phyloP scores from a whole-genome alignment of 2,888 invertebrate genomes.

The Tipula lateralis region DNA sequence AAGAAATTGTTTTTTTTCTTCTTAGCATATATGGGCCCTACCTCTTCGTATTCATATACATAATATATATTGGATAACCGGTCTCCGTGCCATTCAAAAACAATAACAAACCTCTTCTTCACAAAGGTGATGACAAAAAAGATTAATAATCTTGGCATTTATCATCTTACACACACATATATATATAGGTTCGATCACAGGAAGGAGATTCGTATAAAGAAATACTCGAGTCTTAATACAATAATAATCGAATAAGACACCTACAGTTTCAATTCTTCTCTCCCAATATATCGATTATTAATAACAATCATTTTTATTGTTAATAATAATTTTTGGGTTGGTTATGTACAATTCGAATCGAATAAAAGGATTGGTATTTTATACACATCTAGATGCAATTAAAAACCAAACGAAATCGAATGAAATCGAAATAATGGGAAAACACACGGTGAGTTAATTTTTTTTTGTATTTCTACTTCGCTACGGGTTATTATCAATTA shows the following conservation, averaged over 20 bases:
- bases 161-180: not conserved
- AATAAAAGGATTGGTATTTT: slow-evolving; percentile 14
- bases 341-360: not conserved
- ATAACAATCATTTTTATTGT: not conserved
- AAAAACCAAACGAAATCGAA: not conserved
- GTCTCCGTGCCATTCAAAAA: not conserved
- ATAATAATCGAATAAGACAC: not conserved
- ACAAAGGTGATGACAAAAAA: not conserved
- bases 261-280: not conserved
- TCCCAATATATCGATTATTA: slow-evolving; percentile 6
- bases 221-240: not conserved
- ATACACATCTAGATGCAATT: slow-evolving; percentile 2
- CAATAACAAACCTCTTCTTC: not conserved
- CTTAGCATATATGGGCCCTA: not conserved
- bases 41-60: not conserved
- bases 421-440: not conserved
- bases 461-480: not conserved
- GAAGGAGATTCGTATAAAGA: not conserved
- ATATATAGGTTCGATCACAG: not conserved
- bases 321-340: not conserved
- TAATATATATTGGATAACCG: not conserved
- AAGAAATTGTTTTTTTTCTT: not conserved
- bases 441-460: slow-evolving; percentile 24
- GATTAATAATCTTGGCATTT: slow-evolving; percentile 19
- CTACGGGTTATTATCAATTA: slow-evolving; percentile 1